Conservation (phyloP, 1,140 invertebrate genomes). For the Lepeophtheirus salmonis region DNA sequence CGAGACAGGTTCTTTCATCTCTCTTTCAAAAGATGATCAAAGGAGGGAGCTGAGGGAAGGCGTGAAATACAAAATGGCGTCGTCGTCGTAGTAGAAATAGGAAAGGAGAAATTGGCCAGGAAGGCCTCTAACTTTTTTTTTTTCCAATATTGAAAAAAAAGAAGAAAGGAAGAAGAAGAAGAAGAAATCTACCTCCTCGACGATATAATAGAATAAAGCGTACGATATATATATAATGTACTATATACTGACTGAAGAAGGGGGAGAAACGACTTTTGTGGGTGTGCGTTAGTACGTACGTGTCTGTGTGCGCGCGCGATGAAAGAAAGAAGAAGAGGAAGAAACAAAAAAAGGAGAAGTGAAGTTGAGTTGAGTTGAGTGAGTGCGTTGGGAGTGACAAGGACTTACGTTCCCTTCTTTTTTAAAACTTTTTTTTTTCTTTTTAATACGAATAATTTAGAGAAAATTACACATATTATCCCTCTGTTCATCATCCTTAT, state of each 20-base stretch:
- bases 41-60: neutral
- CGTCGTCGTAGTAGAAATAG: neutral
- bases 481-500: no score
- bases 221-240: no score
- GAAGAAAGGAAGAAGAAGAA: neutral
- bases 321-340: neutral
- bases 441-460: no score
- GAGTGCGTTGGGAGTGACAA: neutral
- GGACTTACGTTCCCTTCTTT: neutral
- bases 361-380: neutral
- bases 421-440: neutral
- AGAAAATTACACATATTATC: no score
- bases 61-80: neutral
- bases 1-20: neutral
- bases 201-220: no score
- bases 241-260: neutral
- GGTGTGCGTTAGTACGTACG: neutral
- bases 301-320: neutral
- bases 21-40: neutral
- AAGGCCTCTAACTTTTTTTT: neutral
- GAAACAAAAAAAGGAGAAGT: neutral
- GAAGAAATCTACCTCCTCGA: no score
- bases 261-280: neutral
- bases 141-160: neutral
- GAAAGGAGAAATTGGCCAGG: neutral